A percentile compares a stretch with the other conserved stretches of the same genome.
Evolutionary conservation across 2,113 vertebrate species (phyloP).

Genomic region (Callospermophilus lateralis): DNA sequence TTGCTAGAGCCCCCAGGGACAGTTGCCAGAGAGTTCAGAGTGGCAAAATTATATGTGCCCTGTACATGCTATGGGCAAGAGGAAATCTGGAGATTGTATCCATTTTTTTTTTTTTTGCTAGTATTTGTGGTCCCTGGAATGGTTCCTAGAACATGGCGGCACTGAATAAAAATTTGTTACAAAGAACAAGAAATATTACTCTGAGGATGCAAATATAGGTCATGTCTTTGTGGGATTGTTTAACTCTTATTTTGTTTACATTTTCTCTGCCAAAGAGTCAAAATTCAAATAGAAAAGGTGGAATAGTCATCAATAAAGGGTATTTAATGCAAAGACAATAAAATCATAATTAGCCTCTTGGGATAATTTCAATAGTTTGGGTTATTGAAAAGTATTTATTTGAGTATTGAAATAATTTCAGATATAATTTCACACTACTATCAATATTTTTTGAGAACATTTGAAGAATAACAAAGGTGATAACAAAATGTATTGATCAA

Average conservation of each 20-base stretch:
- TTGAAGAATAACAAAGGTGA: neutral
- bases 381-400: neutral
- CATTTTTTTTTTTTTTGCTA: neutral
- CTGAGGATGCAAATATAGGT: neutral
- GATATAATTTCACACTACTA: neutral
- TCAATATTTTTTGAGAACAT: neutral
- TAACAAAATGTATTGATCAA: neutral
- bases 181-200: neutral
- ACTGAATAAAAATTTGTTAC: neutral
- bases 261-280: slow-evolving; percentile 27
- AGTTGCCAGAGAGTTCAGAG: neutral
- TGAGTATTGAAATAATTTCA: neutral
- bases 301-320: neutral
- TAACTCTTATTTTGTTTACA: neutral
- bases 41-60: neutral
- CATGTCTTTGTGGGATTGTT: neutral
- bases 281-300: neutral
- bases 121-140: neutral
- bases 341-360: neutral
- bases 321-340: neutral
- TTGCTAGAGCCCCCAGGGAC: neutral
- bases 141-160: neutral
- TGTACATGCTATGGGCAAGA: neutral
- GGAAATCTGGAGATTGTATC: neutral
- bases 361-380: neutral